Evolutionary conservation across 2,888 invertebrate genomes (phyloP).

Genomic region (Leucania comma): DNA sequence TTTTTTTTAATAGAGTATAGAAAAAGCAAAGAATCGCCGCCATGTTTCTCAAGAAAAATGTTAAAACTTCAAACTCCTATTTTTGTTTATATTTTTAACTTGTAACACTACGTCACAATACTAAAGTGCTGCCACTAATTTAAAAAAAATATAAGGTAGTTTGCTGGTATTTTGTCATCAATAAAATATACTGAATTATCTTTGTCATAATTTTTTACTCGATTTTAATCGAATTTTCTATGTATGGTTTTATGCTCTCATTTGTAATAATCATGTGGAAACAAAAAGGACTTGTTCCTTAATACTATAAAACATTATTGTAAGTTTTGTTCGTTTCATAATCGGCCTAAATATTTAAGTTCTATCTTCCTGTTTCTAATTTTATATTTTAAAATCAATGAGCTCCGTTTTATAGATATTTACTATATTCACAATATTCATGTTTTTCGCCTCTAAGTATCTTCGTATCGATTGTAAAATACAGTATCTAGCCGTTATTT

Average conservation of each 20-base stretch:
- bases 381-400: not conserved
- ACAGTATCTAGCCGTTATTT: constrained; percentile 57
- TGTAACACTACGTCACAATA: not conserved
- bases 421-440: constrained; percentile 25
- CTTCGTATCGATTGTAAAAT: constrained; percentile 29
- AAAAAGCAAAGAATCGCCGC: no score
- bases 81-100: not conserved
- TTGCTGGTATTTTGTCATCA: constrained; percentile 10
- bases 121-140: not conserved
- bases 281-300: constrained; percentile 35
- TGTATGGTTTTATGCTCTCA: constrained; percentile 2
- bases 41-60: no score
- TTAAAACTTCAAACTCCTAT: not conserved
- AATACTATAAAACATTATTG: not conserved
- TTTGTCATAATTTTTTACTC: constrained; percentile 1
- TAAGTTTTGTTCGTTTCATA: constrained; percentile 1
- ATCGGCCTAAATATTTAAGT: constrained; percentile 25
- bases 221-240: constrained; percentile 19
- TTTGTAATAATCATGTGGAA: constrained; percentile 24
- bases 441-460: constrained; percentile 29
- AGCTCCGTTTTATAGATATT: constrained; percentile 36
- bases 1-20: no score
- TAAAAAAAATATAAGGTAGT: not conserved
- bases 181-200: not conserved
- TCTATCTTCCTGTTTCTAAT: not conserved